These are phyloP conservation scores for Scolanthus callimorphus DNA, from an alignment of 92 coral and sea anemone species.

Conservation along the genomic window DNA sequence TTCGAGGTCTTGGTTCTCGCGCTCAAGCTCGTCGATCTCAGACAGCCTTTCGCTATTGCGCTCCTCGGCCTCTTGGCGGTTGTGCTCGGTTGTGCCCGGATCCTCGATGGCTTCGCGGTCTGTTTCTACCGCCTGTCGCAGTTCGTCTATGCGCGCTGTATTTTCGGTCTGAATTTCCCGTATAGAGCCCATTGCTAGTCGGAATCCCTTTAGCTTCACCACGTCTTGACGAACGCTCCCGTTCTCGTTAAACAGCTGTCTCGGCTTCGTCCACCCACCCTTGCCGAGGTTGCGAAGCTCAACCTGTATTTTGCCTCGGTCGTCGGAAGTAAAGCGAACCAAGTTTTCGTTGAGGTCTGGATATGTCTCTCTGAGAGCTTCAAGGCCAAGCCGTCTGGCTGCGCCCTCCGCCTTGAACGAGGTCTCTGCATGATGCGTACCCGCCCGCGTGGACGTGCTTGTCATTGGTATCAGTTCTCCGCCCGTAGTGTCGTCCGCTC, in stretches of 20 bases:
- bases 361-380: background rate
- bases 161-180: background rate
- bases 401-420: background rate
- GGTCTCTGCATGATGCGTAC: background rate
- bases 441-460: background rate
- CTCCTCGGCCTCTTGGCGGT: background rate
- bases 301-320: background rate
- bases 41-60: background rate
- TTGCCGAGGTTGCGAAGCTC: constrained; percentile 2
- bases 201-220: background rate
- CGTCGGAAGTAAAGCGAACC: background rate
- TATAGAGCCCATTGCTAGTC: background rate
- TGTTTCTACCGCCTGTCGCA: background rate
- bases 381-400: background rate
- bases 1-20: constrained; percentile 4
- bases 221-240: constrained; percentile 4
- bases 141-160: background rate
- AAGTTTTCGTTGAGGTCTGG: constrained; percentile 2
- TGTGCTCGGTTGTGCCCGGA: background rate
- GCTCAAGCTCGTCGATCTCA: constrained; percentile 1
- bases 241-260: constrained; percentile 1
- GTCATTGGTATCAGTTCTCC: constrained; percentile 3
- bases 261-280: constrained; percentile 1
- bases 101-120: constrained; percentile 1
- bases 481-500: background rate